Evolutionary conservation across 2,888 invertebrate species (phyloP).

Genomic region (Timandra comae): DNA sequence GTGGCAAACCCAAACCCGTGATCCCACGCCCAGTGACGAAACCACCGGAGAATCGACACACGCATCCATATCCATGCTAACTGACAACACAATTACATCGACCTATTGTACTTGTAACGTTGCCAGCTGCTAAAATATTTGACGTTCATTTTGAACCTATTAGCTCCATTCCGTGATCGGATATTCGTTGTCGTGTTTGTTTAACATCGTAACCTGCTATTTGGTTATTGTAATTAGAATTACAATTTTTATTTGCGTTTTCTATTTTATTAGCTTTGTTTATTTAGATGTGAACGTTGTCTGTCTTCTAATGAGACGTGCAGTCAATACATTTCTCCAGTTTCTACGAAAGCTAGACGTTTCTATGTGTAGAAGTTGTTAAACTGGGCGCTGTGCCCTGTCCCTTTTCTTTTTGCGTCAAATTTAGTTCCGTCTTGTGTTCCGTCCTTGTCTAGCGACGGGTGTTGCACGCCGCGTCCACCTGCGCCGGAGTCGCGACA

Average conservation of each 20-base stretch:
- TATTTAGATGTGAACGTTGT: slow-evolving; percentile 32
- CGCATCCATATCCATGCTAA: slow-evolving; percentile 16
- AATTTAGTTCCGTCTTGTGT: slow-evolving; percentile 42
- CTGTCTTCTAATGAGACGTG: slow-evolving; percentile 45
- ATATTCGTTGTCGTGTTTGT: slow-evolving; percentile 26
- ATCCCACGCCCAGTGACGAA: slow-evolving; percentile 33
- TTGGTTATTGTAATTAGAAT: slow-evolving; percentile 10
- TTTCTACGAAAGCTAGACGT: slow-evolving; percentile 58
- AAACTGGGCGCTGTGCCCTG: slow-evolving; percentile 43
- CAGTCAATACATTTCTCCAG: slow-evolving; percentile 54
- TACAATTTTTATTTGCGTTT: slow-evolving; percentile 5
- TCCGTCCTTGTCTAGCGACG: slow-evolving; percentile 44
- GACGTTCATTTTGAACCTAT: slow-evolving; percentile 28
- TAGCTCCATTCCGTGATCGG: slow-evolving; percentile 38
- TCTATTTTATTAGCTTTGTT: slow-evolving; percentile 10
- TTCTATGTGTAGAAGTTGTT: slow-evolving; percentile 52
- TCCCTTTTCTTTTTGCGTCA: slow-evolving; percentile 58
- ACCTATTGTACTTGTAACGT: slow-evolving; percentile 25
- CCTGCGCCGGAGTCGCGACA: slow-evolving; percentile 64
- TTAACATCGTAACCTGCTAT: slow-evolving; percentile 26
- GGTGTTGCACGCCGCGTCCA: slow-evolving; percentile 45
- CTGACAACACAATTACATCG: slow-evolving; percentile 17
- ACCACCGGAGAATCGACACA: slow-evolving; percentile 28
- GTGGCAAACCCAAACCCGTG: slow-evolving; percentile 54
- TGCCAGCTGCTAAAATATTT: slow-evolving; percentile 48